Conservation (phyloP, 2,113 vertebrate genomes). For the Carollia perspicillata region DNA sequence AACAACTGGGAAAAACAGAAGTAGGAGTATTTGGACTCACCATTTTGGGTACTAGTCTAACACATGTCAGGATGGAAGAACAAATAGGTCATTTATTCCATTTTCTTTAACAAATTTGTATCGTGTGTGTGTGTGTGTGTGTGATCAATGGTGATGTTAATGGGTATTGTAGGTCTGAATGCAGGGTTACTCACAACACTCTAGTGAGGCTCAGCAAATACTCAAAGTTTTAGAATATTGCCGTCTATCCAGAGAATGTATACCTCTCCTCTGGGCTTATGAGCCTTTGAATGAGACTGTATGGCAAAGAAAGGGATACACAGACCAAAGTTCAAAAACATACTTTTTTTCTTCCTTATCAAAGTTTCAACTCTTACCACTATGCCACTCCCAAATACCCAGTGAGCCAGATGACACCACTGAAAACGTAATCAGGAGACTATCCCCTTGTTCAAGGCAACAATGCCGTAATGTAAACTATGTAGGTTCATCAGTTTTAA, state of each 20-base stretch:
- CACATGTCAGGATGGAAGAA: not conserved
- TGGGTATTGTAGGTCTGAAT: accelerated
- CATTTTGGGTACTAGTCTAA: not conserved
- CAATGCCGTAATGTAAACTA: not conserved
- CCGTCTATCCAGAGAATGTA: not conserved
- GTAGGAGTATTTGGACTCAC: not conserved
- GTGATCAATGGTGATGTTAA: not conserved
- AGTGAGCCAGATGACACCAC: not conserved
- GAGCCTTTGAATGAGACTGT: not conserved
- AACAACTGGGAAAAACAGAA: not conserved
- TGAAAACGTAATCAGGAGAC: not conserved
- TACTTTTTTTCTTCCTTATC: not conserved
- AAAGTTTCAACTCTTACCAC: not conserved
- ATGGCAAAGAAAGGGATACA: not conserved
- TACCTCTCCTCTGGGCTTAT: not conserved
- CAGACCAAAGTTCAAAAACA: not conserved
- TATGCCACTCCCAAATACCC: not conserved
- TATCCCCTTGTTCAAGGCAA: not conserved
- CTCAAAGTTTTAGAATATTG: not conserved
- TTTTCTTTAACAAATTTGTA: not conserved
- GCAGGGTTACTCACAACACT: not conserved
- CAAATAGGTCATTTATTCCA: not conserved
- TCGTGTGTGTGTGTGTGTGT: too few relatives aligned
- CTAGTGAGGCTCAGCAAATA: not conserved
- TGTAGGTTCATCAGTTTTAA: not conserved